Base-by-base conservation (phyloP, 2,797 vertebrate species). In the Scleropages formosus region DNA sequence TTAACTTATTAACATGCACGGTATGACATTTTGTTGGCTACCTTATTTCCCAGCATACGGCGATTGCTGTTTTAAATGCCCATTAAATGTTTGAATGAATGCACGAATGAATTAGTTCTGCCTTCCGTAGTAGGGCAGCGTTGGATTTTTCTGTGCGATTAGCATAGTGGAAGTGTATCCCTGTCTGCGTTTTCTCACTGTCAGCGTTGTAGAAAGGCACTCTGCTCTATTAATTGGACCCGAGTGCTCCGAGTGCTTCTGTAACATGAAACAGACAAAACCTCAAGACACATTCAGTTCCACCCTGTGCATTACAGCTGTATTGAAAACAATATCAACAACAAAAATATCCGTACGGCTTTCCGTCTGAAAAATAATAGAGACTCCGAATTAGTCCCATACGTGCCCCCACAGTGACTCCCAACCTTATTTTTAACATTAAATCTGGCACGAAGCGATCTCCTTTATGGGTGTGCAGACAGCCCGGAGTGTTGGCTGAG, bases 401-500 rank as follows among this genome's bases (percentile, higher is more conserved):
- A 73, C 79, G 18, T 60, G 53, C 31, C 27, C 53, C 39, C 20
- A 13, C 39, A n/a, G n/a, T 47, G 77, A 77, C 10, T 84, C 76
- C 81, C 85, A 87, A 89, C 87, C 82, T 89, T 85, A 84, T 89
- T 88, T 72, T 84, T 83, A 90, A 88, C 84, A 81, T 86, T 83
- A 80, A 83, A 82, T 84, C 82, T 81, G 78, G 70, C 80, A 69
- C 73, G 79, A 82, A 80, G 80, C 70, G 68, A 65, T 78, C 62
- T 66, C 58, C 81, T 88, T 90, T 88, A 85, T 85, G 82, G 84
- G 82, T 89, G 90, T 84, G 86, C 80, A 84, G 76, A 77, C 86
- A 88, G 87, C 86, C 85, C 56, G 84, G 91, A 89, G 90, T 91
- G 89, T 90, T 92, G 91, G 89, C 91, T 88, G 84, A 89, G 85